Percentiles rank a stretch among this genome's conserved stretches.
phyloP scores from a whole-genome alignment of 2,888 invertebrate species.

The Tiliacea citrago region DNA sequence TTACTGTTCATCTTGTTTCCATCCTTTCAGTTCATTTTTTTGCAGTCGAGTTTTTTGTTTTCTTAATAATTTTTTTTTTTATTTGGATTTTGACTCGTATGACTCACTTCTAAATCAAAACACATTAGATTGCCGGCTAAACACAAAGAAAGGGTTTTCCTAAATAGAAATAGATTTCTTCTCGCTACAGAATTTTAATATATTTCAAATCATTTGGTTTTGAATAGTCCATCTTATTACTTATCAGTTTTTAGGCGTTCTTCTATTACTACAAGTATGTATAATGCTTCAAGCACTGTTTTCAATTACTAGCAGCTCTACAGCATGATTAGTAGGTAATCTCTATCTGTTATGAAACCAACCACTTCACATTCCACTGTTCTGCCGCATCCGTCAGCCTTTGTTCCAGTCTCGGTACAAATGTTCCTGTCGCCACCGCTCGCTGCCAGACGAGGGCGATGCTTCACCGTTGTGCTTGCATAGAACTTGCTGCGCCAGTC shows the following conservation, averaged over 20 bases:
- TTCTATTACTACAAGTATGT: no score
- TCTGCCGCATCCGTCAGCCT: slow-evolving; percentile 12
- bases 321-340: neutral
- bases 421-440: neutral
- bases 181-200: neutral
- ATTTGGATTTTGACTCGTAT: no score
- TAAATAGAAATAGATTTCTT: neutral
- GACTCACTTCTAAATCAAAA: neutral
- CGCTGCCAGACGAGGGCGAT: neutral
- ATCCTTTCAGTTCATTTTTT: no score
- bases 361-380: neutral
- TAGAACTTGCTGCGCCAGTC: neutral
- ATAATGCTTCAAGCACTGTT: no score
- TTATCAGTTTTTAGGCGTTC: no score
- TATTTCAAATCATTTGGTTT: neutral
- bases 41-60: no score
- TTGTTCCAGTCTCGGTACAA: slow-evolving; percentile 8
- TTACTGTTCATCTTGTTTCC: no score
- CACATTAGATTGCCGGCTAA: neutral
- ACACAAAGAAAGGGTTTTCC: no score
- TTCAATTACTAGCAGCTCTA: no score
- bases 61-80: no score
- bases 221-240: no score
- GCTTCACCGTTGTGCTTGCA: slow-evolving; percentile 1
- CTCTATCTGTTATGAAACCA: neutral